Percentiles rank a stretch among this genome's conserved stretches.
Evolutionary conservation across 2,888 invertebrate genomes (phyloP).

Genomic region (Spisula solida): DNA sequence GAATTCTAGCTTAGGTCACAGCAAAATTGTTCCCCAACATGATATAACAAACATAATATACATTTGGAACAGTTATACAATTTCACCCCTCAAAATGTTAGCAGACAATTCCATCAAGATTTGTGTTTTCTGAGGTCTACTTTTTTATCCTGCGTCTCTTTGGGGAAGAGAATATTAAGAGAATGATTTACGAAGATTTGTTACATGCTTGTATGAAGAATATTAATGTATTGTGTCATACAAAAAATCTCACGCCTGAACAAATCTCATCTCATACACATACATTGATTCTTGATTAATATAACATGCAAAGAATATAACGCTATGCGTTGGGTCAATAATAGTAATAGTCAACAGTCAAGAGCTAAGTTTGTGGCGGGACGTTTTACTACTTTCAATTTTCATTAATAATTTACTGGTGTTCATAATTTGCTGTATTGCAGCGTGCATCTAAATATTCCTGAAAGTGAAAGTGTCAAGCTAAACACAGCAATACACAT

Average conservation of each 20-base stretch:
- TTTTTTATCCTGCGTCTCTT: neutral
- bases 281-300: neutral
- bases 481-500: too few relatives aligned
- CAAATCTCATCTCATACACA: neutral
- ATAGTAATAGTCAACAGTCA: neutral
- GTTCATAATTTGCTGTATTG: too few relatives aligned
- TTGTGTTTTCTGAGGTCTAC: neutral
- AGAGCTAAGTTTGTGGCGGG: neutral
- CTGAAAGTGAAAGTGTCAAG: too few relatives aligned
- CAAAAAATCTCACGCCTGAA: neutral
- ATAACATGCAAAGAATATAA: neutral
- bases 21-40: too few relatives aligned
- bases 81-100: too few relatives aligned
- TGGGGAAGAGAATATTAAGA: neutral
- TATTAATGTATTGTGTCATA: constrained; percentile 7
- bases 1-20: neutral
- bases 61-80: too few relatives aligned
- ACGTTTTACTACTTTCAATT: too few relatives aligned
- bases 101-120: neutral
- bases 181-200: neutral
- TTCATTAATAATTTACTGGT: too few relatives aligned
- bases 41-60: too few relatives aligned
- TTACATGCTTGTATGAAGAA: neutral
- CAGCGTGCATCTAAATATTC: too few relatives aligned
- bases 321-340: neutral